Conservation (phyloP, 2,797 vertebrate genomes). For the Lacerta bilineata region DNA sequence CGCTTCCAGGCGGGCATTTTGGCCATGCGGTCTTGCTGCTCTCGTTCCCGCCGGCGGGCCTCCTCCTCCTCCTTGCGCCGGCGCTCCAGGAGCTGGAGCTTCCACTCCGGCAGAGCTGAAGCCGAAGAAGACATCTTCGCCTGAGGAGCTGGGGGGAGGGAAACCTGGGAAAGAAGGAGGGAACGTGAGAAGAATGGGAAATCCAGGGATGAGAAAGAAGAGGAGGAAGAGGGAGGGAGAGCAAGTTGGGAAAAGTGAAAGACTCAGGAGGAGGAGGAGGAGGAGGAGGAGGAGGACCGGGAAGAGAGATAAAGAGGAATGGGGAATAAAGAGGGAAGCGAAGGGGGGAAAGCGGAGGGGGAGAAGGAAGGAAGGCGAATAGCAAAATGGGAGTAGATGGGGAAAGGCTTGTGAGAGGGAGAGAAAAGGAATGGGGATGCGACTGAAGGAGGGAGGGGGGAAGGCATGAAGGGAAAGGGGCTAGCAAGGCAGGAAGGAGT, state of each 20-base stretch:
- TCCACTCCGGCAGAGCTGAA: constrained; percentile 87
- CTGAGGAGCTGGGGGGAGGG: background rate
- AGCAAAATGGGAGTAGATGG: background rate
- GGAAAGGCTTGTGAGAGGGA: background rate
- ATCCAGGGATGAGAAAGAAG: background rate
- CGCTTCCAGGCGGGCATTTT: constrained; percentile 93
- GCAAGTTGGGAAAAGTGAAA: background rate
- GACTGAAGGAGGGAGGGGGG: background rate
- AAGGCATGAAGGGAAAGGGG: background rate
- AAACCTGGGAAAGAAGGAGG: constrained; percentile 20
- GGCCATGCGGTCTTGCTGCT: constrained; percentile 87
- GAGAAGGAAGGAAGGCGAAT: background rate
- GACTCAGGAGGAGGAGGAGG: background rate
- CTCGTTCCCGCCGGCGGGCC: constrained; percentile 83
- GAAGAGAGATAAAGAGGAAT: background rate
- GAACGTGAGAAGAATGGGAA: background rate
- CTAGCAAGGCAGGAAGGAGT: background rate
- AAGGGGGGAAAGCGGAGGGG: background rate
- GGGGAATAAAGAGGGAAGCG: background rate
- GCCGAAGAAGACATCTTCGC: constrained; percentile 57
- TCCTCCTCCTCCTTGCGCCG: constrained; percentile 90
- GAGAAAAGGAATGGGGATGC: background rate
- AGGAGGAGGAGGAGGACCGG: background rate
- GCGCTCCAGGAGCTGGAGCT: constrained; percentile 89
- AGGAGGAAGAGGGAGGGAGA: no score